Evolutionary conservation across 2,113 vertebrate species (phyloP).

Genomic region (Micromys minutus): DNA sequence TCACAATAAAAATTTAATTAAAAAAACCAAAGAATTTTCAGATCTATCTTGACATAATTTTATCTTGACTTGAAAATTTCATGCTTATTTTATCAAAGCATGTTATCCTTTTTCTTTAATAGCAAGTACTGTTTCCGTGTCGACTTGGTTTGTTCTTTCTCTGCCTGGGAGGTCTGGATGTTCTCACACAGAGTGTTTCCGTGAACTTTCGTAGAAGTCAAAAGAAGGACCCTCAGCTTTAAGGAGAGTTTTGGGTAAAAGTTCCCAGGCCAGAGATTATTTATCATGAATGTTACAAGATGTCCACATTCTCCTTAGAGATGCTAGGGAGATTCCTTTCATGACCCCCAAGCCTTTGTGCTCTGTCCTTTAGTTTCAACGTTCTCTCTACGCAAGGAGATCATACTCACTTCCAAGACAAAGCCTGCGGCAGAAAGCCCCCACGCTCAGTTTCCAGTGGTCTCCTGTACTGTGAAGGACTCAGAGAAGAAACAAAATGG

Average conservation of each 20-base stretch:
- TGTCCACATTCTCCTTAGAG: background rate
- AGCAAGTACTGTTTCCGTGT: background rate
- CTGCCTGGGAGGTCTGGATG: background rate
- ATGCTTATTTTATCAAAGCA: background rate
- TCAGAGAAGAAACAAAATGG: background rate
- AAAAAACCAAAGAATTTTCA: background rate
- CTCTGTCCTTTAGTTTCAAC: background rate
- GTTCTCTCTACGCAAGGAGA: background rate
- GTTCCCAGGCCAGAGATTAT: background rate
- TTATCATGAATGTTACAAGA: background rate
- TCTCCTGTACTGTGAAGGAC: background rate
- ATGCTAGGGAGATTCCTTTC: background rate
- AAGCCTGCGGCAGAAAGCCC: background rate
- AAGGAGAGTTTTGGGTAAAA: background rate
- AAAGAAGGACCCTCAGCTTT: background rate
- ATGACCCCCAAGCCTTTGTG: background rate
- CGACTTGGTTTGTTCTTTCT: background rate
- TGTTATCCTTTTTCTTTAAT: background rate
- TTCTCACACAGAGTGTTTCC: background rate
- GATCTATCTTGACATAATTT: background rate
- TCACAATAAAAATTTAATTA: background rate
- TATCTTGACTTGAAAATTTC: conserved; percentile 15
- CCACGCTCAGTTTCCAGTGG: background rate
- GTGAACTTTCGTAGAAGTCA: background rate
- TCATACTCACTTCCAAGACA: background rate